Conservation (phyloP, 2,113 vertebrate genomes). For the Mastomys coucha region DNA sequence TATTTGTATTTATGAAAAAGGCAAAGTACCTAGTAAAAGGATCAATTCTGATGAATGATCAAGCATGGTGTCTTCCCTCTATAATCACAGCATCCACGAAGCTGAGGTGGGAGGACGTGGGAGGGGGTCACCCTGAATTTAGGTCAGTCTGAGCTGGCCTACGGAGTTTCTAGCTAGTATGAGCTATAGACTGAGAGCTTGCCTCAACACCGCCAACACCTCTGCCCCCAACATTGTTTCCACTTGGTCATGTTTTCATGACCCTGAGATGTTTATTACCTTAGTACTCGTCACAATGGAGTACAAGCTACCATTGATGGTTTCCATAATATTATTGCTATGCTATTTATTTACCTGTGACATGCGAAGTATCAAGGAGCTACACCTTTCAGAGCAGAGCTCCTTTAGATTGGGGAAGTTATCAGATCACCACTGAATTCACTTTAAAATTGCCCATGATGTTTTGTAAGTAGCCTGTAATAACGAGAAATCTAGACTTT, state of each 20-base stretch:
- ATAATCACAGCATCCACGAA: background rate
- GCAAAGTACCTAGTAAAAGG: background rate
- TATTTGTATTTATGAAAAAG: conserved; percentile 15
- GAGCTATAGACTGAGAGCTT: background rate
- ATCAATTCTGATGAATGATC: background rate
- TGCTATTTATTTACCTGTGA: background rate
- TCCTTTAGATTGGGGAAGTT: background rate
- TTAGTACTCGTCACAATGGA: background rate
- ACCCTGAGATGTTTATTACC: background rate
- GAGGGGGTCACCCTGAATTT: background rate
- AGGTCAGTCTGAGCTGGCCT: background rate
- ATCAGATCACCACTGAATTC: background rate
- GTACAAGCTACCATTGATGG: background rate
- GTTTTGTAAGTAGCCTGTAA: background rate
- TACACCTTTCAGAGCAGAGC: background rate
- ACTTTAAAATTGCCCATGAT: background rate
- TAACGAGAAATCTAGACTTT: conserved; percentile 3
- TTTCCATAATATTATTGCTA: background rate
- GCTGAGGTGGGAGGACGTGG: background rate
- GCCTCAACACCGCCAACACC: background rate
- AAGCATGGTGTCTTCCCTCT: too few relatives aligned
- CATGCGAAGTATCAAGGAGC: background rate
- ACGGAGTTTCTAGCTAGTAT: background rate
- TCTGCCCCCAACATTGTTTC: background rate
- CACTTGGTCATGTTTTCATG: background rate